These are phyloP conservation scores for Drosophila peninsularis DNA, from an alignment of 2,888 invertebrate species.

Conservation along the genomic window DNA sequence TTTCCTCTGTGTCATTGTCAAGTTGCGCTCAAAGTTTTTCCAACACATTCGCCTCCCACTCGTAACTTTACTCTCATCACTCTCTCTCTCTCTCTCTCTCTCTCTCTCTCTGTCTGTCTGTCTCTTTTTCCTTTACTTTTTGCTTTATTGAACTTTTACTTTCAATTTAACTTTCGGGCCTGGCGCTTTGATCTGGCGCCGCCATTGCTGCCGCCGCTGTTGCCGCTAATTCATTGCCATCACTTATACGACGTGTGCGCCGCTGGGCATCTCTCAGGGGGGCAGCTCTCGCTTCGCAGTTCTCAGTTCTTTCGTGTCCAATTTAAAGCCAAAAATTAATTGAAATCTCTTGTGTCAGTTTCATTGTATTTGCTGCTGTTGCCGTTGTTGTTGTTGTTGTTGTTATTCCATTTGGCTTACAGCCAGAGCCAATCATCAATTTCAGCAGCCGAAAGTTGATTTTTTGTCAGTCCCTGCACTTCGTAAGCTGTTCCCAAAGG, in stretches of 20 bases:
- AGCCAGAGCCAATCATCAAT: conserved; percentile 70
- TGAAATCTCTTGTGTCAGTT: conserved; percentile 64
- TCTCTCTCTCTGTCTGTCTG: not conserved
- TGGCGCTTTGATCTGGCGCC: conserved; percentile 53
- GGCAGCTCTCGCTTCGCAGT: conserved; percentile 4
- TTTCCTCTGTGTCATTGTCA: conserved; percentile 75
- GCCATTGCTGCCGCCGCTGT: conserved; percentile 32
- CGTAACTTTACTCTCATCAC: not conserved
- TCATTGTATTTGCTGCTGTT: conserved; percentile 22
- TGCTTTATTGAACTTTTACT: conserved; percentile 79
- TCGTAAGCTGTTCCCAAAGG: conserved; percentile 13
- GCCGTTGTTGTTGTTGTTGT: conserved; percentile 21
- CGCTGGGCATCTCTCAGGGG: conserved; percentile 8
- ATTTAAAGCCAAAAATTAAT: conserved; percentile 70
- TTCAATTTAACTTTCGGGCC: conserved; percentile 76
- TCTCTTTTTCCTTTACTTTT: conserved; percentile 37
- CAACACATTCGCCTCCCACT: conserved; percentile 9
- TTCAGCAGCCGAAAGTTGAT: conserved; percentile 57
- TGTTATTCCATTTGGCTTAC: conserved; percentile 21
- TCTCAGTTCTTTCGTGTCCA: conserved; percentile 27
- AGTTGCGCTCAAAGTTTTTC: conserved; percentile 70
- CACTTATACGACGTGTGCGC: conserved; percentile 66
- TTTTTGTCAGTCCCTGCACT: conserved; percentile 46
- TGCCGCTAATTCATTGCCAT: conserved; percentile 65
- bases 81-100: not conserved